Evolutionary conservation across 2,113 vertebrate genomes (phyloP), one percentile per base, ranked within the genome.

Genomic region (Antechinus stuartii): DNA sequence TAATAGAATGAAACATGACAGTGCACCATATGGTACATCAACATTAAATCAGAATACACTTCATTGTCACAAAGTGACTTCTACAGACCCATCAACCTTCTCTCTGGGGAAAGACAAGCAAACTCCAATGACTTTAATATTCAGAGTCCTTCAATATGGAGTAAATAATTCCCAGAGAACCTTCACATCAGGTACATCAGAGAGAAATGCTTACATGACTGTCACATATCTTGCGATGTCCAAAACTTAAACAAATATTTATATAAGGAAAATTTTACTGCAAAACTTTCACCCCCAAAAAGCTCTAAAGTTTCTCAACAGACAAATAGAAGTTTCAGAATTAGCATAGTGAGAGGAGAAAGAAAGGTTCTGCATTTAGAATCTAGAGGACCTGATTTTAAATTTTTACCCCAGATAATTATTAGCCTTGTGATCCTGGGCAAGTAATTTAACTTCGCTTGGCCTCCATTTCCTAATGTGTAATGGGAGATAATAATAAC

Each of bases 1-100:
- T 96, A 94, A 91, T 94, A 94, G 94, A 96, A 94, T 92, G 95
- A 96, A 97, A 95, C 93, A 95, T 97, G 98, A 98, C 95, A 98
- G 97, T n/a, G 16, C 2, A 95, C 96, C 93, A 90, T 95, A 97
- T 97, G 95, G 93, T 54, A n/a, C 90, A 56, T 97, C 97, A 96
- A 89, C 93, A 95, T 97, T 95, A 98, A 97, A 57, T 98, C 95
- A 91, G 95, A 97, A 96, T 94, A 93, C 50, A 91, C 90, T 90
- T 94, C 84, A 93, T 25, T 68, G 96, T 96, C 96, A 98, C 94
- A 92, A 95, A 76, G 26, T 91, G 94, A 91, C 47, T 92, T 95
- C 90, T 46, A 54, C 89, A 96, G 93, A 97, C 95, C 95, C 96
- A 92, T 96, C 95, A 97, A 91, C 47, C 90, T 0, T 95, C 46